phyloP scores from a whole-genome alignment of 2,888 invertebrate species.

The Germaria angustata region DNA sequence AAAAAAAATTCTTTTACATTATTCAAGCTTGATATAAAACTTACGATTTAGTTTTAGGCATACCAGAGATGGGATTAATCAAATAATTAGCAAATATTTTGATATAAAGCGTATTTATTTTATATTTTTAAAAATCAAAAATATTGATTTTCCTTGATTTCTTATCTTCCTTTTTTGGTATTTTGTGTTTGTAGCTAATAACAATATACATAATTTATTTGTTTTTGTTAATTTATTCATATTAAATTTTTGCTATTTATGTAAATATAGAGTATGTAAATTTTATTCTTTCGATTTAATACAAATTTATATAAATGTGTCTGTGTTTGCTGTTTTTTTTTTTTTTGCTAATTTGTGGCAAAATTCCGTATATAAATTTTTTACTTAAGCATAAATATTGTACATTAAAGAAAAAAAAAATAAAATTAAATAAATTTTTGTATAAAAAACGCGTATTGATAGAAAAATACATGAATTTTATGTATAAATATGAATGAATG shows the following conservation, averaged over 20 bases:
- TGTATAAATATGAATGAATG: background rate
- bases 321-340: background rate
- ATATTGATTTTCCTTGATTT: slow-evolving; percentile 62
- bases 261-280: slow-evolving; percentile 64
- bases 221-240: slow-evolving; percentile 18
- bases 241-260: slow-evolving; percentile 60
- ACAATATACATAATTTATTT: slow-evolving; percentile 60
- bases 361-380: slow-evolving; percentile 57
- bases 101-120: slow-evolving; percentile 60
- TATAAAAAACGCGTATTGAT: background rate
- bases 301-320: slow-evolving; percentile 69
- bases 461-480: background rate
- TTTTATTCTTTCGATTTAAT: slow-evolving; percentile 70
- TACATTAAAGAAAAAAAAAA: slow-evolving; percentile 42
- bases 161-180: slow-evolving; percentile 59
- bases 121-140: slow-evolving; percentile 54
- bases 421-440: background rate
- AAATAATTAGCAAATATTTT: slow-evolving; percentile 57
- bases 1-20: background rate
- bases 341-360: slow-evolving; percentile 24
- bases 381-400: slow-evolving; percentile 61
- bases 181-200: slow-evolving; percentile 63
- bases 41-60: slow-evolving; percentile 21
- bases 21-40: slow-evolving; percentile 6
- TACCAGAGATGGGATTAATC: slow-evolving; percentile 53